Conservation (phyloP, 1,140 invertebrate genomes). For the Penaeus indicus region DNA sequence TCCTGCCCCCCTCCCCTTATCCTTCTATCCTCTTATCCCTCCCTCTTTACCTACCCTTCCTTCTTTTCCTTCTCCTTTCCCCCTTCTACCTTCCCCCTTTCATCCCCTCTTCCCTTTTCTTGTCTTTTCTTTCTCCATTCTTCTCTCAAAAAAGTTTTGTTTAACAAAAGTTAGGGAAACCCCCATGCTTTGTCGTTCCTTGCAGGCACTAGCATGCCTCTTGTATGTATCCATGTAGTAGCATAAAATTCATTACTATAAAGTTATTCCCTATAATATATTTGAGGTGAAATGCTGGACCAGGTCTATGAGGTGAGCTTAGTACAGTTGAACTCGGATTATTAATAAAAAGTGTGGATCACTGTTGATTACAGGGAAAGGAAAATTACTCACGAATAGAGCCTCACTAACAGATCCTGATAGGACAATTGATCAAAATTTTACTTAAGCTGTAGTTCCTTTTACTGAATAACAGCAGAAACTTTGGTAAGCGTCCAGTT, state of each 20-base stretch:
- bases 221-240: slow-evolving; percentile 62
- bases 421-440: too few relatives aligned
- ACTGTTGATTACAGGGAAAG: too few relatives aligned
- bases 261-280: slow-evolving; percentile 55
- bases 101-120: background rate
- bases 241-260: slow-evolving; percentile 54
- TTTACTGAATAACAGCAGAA: too few relatives aligned
- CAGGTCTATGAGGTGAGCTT: slow-evolving; percentile 37
- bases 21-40: too few relatives aligned
- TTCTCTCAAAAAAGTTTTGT: slow-evolving; percentile 33
- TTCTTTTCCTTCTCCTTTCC: too few relatives aligned
- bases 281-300: slow-evolving; percentile 53
- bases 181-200: slow-evolving; percentile 56
- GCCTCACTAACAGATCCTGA: too few relatives aligned
- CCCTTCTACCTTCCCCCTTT: too few relatives aligned
- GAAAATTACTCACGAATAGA: too few relatives aligned
- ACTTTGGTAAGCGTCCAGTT: too few relatives aligned
- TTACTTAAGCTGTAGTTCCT: too few relatives aligned
- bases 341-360: background rate
- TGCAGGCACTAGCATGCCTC: slow-evolving; percentile 56
- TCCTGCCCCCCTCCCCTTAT: too few relatives aligned
- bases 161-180: slow-evolving; percentile 35
- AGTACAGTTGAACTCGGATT: slow-evolving; percentile 34
- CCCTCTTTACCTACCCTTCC: too few relatives aligned
- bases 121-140: slow-evolving; percentile 29